These are phyloP conservation scores for Cydia amplana DNA, from an alignment of 1,140 invertebrate genomes.

Conservation along the genomic window DNA sequence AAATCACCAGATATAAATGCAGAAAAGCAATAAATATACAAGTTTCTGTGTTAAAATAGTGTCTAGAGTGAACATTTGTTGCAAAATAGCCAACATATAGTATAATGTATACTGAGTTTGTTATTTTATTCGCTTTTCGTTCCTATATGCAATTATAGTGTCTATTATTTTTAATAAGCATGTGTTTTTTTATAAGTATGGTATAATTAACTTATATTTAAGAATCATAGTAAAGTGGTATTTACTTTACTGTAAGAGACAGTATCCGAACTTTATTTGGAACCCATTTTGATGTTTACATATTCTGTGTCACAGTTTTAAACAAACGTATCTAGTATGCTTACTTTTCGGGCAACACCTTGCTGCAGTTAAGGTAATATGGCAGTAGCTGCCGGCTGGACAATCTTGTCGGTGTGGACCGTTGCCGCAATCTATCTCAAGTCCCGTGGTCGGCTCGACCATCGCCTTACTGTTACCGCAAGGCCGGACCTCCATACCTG, in stretches of 20 bases:
- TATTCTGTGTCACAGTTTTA: neutral
- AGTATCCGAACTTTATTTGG: too few relatives aligned
- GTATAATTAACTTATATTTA: too few relatives aligned
- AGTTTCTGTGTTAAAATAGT: slow-evolving; percentile 33
- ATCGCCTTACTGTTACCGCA: slow-evolving; percentile 92
- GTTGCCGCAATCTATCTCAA: slow-evolving; percentile 92
- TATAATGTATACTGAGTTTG: neutral
- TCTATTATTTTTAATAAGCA: too few relatives aligned
- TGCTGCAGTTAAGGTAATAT: slow-evolving; percentile 89
- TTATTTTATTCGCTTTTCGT: too few relatives aligned
- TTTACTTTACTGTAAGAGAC: too few relatives aligned
- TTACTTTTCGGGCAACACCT: slow-evolving; percentile 91
- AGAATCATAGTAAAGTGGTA: too few relatives aligned
- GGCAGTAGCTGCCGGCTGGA: slow-evolving; percentile 90
- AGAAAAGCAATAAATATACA: slow-evolving; percentile 37
- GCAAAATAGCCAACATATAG: neutral
- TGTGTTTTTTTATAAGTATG: too few relatives aligned
- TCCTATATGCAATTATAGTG: too few relatives aligned
- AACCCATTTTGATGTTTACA: too few relatives aligned
- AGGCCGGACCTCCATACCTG: slow-evolving; percentile 91
- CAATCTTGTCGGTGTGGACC: slow-evolving; percentile 88
- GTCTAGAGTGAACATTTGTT: neutral
- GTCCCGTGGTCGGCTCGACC: slow-evolving; percentile 83
- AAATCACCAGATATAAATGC: slow-evolving; percentile 47
- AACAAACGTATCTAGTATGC: slow-evolving; percentile 25